phyloP scores from a whole-genome alignment of 2,797 vertebrate genomes.

The Chaetophractus vellerosus region DNA sequence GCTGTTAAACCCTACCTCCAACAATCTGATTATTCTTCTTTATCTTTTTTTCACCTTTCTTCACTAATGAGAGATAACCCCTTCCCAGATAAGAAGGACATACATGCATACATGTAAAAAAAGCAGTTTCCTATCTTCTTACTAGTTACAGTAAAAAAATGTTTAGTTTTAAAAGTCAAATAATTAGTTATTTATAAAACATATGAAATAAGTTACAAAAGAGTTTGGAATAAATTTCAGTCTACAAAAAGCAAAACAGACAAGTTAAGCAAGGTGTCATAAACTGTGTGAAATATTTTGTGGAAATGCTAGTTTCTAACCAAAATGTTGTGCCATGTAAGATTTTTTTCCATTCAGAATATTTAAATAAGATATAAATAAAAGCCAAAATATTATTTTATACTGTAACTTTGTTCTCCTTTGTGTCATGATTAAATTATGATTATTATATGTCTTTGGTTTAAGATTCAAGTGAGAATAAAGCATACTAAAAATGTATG shows the following conservation, averaged over 20 bases:
- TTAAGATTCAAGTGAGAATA: slow-evolving; percentile 38
- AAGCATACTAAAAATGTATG: not conserved
- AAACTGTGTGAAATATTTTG: not conserved
- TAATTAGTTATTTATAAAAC: slow-evolving; percentile 39
- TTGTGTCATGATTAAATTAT: not conserved
- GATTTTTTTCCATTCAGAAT: slow-evolving; percentile 19
- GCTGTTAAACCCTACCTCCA: slow-evolving; percentile 6
- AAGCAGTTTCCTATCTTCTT: not conserved
- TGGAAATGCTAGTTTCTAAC: slow-evolving; percentile 12
- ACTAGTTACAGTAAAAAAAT: slow-evolving; percentile 17
- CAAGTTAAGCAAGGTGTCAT: not conserved
- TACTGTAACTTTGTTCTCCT: not conserved
- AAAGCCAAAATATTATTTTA: slow-evolving; percentile 25
- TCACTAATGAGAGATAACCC: slow-evolving; percentile 30
- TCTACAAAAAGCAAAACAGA: slow-evolving; percentile 16
- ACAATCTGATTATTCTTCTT: slow-evolving; percentile 63
- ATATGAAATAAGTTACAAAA: not conserved
- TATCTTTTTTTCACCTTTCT: not conserved
- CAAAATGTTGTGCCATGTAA: not conserved
- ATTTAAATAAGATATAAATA: slow-evolving; percentile 43
- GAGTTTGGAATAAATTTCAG: slow-evolving; percentile 27
- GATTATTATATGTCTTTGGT: not conserved
- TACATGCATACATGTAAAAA: not conserved
- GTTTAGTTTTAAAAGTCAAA: not conserved
- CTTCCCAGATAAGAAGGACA: not conserved